Base-by-base conservation (phyloP, 2,113 vertebrate genomes). In the Aythya baeri region DNA sequence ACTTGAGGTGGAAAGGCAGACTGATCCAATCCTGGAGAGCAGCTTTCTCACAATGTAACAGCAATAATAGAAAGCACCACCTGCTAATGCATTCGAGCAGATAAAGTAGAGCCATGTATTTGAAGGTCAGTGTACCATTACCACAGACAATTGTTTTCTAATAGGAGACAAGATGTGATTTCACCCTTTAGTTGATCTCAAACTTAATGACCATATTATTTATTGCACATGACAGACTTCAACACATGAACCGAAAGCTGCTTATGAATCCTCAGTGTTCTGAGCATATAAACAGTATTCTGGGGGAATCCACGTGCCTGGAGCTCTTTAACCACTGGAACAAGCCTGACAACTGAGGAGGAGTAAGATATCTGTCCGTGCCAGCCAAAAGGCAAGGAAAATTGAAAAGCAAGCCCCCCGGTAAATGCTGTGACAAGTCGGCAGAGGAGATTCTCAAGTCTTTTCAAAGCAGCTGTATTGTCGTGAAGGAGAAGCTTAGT, bases 331-430 rank as follows among this genome's bases (percentile, higher is more conserved):
- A 91, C 52, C 34, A 68, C 75, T 76, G 72, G 63, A 86, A 94
- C 1, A 3, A 73, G 50, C 59, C 59, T 2, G 9, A 76, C 52
- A 80, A 63, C 34, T 36, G 31, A 75, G 58, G 21, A 71, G 75
- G 74, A 91, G 50, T 54, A 84, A 89, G 13, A 61, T 78, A 89
- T 78, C 74, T 75, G 23, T 41, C 46, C 5, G 57, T 78, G 85
- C n/a, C 43, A 89, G 71, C 66, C 86, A 88, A 72, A 84, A 93
- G 75, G 61, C 66, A 85, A n/a, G 59, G 20, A 87, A 52, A 80
- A 41, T 0, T 72, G 75, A 72, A 72, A 92, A 88, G 91, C 36
- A 92, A 91, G n/a, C 14, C 16, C 43, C 63, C 43, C 31, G 52
- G 70, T 79, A 79, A 93, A 72, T 1, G 3, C 49, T 88, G 90